Evolutionary conservation across 2,888 invertebrate genomes (phyloP).

Genomic region (Microdon myrmicae): DNA sequence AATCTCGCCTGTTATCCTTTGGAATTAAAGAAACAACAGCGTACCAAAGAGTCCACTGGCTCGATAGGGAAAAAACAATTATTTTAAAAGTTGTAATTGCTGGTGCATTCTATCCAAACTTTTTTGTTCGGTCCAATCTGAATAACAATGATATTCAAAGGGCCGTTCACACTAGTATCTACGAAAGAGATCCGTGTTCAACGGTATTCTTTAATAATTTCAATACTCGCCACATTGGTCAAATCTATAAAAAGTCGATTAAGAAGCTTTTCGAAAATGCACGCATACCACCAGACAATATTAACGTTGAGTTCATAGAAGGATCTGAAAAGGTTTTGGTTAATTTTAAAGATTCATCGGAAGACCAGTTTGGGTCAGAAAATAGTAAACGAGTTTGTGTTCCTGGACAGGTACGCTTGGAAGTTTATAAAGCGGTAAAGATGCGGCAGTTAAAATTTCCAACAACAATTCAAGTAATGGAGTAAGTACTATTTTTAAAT

Average conservation of each 20-base stretch:
- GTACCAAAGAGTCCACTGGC: constrained; percentile 66
- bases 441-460: constrained; percentile 70
- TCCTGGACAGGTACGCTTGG: constrained; percentile 73
- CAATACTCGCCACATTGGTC: constrained; percentile 74
- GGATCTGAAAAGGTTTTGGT: constrained; percentile 75
- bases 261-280: constrained; percentile 70
- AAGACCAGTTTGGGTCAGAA: constrained; percentile 53
- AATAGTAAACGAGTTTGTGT: constrained; percentile 61
- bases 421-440: constrained; percentile 81
- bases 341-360: constrained; percentile 70
- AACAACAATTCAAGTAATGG: constrained; percentile 59
- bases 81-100: constrained; percentile 73
- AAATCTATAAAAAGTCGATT: constrained; percentile 75
- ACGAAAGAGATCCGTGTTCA: constrained; percentile 79
- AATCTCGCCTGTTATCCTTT: constrained; percentile 70
- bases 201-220: constrained; percentile 77
- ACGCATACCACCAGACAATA: constrained; percentile 62
- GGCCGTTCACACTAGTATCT: constrained; percentile 74
- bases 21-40: constrained; percentile 71
- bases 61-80: constrained; percentile 69
- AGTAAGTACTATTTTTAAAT: constrained; percentile 59
- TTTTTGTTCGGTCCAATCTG: constrained; percentile 74
- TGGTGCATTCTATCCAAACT: constrained; percentile 91
- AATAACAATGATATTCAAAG: constrained; percentile 72
- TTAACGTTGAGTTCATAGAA: constrained; percentile 65